phyloP scores from a whole-genome alignment of 2,797 vertebrate genomes.

The Leptatherina wallacei region DNA sequence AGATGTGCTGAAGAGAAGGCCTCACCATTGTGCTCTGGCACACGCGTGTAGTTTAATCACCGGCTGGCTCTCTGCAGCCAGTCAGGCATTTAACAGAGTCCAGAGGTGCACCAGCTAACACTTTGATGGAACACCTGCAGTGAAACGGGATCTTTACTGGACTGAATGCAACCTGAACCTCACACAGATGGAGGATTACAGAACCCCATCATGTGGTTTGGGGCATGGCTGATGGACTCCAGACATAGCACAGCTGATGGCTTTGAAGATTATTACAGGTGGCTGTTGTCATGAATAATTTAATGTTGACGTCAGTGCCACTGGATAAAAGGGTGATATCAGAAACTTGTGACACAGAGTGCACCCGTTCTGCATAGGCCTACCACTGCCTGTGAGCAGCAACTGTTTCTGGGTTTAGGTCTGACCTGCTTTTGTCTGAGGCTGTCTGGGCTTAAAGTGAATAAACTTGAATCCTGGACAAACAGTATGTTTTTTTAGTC shows the following conservation, averaged over 20 bases:
- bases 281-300: conserved; percentile 70
- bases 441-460: conserved; percentile 10
- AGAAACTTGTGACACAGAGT: conserved; percentile 39
- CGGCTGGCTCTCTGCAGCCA: conserved; percentile 55
- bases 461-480: conserved; percentile 4
- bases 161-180: conserved; percentile 78
- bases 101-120: conserved; percentile 68
- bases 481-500: conserved; percentile 1
- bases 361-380: neutral
- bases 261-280: conserved; percentile 82
- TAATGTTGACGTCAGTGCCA: conserved; percentile 69
- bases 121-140: conserved; percentile 87
- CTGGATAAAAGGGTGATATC: conserved; percentile 54
- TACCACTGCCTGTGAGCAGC: conserved; percentile 12
- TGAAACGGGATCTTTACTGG: conserved; percentile 83
- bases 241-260: conserved; percentile 60
- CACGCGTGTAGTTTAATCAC: conserved; percentile 60
- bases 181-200: conserved; percentile 53
- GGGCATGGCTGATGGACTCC: conserved; percentile 46
- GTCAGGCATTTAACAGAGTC: conserved; percentile 74
- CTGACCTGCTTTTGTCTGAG: conserved; percentile 19
- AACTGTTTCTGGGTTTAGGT: conserved; percentile 20
- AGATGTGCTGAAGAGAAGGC: conserved; percentile 67
- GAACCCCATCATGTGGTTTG: conserved; percentile 26
- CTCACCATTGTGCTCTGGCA: conserved; percentile 43